phyloP scores from a whole-genome alignment of 2,113 vertebrate genomes.

The Ciconia maguari region DNA sequence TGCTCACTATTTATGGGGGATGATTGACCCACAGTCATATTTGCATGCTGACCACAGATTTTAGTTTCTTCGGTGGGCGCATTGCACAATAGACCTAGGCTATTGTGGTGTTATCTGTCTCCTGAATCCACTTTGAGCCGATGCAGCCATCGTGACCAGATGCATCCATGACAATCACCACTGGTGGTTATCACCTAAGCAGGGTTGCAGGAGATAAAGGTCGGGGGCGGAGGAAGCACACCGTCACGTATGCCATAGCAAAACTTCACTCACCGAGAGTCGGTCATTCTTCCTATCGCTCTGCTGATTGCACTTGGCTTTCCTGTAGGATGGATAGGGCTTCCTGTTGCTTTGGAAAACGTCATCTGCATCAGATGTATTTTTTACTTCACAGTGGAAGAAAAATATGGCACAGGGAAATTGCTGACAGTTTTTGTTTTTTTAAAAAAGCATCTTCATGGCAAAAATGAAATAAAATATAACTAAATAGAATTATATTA shows the following conservation, averaged over 20 bases:
- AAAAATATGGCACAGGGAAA: neutral
- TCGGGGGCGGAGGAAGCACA: too few species aligned
- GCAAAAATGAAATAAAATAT: neutral
- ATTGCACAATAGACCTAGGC: too few species aligned
- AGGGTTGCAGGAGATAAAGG: too few species aligned
- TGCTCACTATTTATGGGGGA: too few species aligned
- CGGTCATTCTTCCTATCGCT: rapidly evolving
- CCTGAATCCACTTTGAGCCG: too few species aligned
- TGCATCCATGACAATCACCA: too few species aligned
- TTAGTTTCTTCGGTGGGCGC: too few species aligned
- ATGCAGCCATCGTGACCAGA: too few species aligned
- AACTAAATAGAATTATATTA: neutral
- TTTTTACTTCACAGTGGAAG: neutral
- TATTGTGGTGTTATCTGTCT: too few species aligned
- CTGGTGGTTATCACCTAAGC: too few species aligned
- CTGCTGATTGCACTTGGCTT: neutral
- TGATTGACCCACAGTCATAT: too few species aligned
- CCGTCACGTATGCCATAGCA: neutral
- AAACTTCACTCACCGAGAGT: neutral
- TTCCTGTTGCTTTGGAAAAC: neutral
- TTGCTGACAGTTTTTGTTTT: neutral
- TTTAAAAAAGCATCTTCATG: neutral
- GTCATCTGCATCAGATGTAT: neutral
- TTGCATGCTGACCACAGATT: too few species aligned
- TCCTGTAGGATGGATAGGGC: neutral